phyloP scores from a whole-genome alignment of 1,140 invertebrate genomes.

The Cardiocondyla obscurior region DNA sequence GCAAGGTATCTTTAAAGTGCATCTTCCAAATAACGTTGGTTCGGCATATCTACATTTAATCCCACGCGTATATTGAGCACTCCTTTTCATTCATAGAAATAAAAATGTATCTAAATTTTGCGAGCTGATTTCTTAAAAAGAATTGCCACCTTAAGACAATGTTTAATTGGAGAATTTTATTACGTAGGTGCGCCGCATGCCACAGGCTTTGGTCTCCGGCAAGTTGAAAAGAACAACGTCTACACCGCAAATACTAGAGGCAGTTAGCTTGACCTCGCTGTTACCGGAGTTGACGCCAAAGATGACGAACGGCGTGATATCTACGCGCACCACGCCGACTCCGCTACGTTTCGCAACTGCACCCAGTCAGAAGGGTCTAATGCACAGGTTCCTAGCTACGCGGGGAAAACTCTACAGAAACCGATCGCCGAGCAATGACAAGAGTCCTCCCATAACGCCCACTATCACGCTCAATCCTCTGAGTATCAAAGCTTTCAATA shows the following conservation, averaged over 20 bases:
- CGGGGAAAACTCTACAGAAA: slow-evolving; percentile 86
- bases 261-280: slow-evolving; percentile 76
- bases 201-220: slow-evolving; percentile 82
- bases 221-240: slow-evolving; percentile 85
- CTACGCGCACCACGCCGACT: slow-evolving; percentile 77
- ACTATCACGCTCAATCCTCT: slow-evolving; percentile 78
- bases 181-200: slow-evolving; percentile 80
- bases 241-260: slow-evolving; percentile 85
- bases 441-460: slow-evolving; percentile 61
- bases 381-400: slow-evolving; percentile 91
- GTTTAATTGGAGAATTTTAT: slow-evolving; percentile 72
- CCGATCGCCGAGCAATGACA: slow-evolving; percentile 62
- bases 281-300: slow-evolving; percentile 73
- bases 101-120: not conserved
- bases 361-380: slow-evolving; percentile 88
- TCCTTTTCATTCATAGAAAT: not conserved
- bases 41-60: not conserved
- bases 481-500: slow-evolving; percentile 74
- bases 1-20: slow-evolving; percentile 70
- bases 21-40: not conserved
- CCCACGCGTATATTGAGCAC: not conserved
- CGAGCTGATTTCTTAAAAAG: too few species aligned
- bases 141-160: slow-evolving; percentile 3
- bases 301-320: slow-evolving; percentile 79
- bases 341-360: slow-evolving; percentile 85